These are phyloP conservation scores for Leptinotarsa lineolata DNA, from an alignment of 1,140 invertebrate species.

Conservation along the genomic window DNA sequence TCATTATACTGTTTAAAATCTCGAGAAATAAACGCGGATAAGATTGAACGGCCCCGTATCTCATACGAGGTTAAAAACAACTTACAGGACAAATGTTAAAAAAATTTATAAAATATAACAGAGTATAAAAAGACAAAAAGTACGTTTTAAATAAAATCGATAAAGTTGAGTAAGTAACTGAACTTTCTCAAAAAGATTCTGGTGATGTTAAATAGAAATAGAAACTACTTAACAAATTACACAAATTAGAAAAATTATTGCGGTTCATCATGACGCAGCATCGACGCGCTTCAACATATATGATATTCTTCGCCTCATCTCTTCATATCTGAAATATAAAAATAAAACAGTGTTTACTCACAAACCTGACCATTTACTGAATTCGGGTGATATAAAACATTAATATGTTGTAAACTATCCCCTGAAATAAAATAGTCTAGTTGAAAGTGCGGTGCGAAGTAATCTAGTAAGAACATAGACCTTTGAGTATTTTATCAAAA, in stretches of 20 bases:
- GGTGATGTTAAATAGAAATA: conserved; percentile 15
- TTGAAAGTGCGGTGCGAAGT: too few relatives aligned
- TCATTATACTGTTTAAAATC: too few relatives aligned
- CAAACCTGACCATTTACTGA: too few relatives aligned
- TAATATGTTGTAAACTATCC: too few relatives aligned
- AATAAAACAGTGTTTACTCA: conserved; percentile 13
- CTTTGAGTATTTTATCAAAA: too few relatives aligned
- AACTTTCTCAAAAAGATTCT: background rate
- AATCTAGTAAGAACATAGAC: too few relatives aligned
- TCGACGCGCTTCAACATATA: conserved; percentile 74
- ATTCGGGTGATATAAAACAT: too few relatives aligned
- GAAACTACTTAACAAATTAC: conserved; percentile 11
- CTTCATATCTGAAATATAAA: conserved; percentile 64
- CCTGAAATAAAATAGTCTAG: too few relatives aligned
- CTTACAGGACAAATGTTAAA: background rate
- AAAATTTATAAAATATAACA: conserved; percentile 15
- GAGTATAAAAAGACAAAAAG: conserved; percentile 18
- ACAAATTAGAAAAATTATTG: background rate
- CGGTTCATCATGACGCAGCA: conserved; percentile 62
- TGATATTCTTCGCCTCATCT: conserved; percentile 69
- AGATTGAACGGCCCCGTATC: background rate
- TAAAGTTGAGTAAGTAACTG: background rate
- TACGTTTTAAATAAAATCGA: background rate
- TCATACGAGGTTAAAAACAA: background rate
- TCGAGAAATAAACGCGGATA: too few relatives aligned